Percentiles rank a stretch among this genome's conserved stretches.
Conservation (phyloP, 2,113 vertebrate species). For the Sebastes schlegelii region DNA sequence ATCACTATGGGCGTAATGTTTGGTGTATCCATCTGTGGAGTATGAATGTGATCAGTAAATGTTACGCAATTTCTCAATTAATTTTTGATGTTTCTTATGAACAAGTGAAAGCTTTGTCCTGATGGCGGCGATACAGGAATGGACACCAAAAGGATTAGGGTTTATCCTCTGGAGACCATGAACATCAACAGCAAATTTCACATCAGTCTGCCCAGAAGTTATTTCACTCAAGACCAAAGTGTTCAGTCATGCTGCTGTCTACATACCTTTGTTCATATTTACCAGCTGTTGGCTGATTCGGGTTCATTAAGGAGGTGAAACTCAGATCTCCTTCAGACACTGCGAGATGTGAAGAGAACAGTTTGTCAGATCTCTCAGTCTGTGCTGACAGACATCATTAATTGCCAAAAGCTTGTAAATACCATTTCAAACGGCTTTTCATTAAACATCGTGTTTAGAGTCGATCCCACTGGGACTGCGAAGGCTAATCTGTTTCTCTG, state of each 20-base stretch:
- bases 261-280: background rate
- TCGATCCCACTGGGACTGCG: background rate
- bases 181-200: background rate
- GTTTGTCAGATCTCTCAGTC: background rate
- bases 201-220: background rate
- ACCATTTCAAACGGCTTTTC: background rate
- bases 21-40: background rate
- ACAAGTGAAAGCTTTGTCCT: background rate
- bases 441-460: slow-evolving; percentile 2
- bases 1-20: background rate
- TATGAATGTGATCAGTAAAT: background rate
- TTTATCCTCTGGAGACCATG: background rate
- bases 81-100: background rate
- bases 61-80: background rate
- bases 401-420: slow-evolving; percentile 10
- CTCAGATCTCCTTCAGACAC: background rate
- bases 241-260: background rate
- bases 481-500: slow-evolving; percentile 10
- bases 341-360: background rate
- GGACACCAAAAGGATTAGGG: background rate
- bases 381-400: background rate
- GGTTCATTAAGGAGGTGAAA: background rate
- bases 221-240: background rate
- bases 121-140: background rate
- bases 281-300: background rate